phyloP scores from a whole-genome alignment of 2,113 vertebrate species.

The Xyliphius kryptos region DNA sequence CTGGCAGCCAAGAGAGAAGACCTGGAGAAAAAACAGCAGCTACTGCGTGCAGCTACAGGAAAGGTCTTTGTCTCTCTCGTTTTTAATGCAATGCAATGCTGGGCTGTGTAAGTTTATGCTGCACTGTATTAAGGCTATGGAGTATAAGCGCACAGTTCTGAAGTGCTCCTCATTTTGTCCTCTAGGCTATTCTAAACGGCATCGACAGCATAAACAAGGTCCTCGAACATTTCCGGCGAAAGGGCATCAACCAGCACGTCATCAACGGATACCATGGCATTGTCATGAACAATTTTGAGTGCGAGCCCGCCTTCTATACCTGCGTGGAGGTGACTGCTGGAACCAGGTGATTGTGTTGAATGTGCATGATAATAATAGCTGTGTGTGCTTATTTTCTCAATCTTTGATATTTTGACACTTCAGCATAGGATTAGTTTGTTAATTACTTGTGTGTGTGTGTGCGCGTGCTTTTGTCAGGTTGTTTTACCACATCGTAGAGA shows the following conservation, averaged over 20 bases:
- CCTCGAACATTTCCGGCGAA: slow-evolving; percentile 91
- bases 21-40: slow-evolving; percentile 97
- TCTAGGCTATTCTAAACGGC: slow-evolving; percentile 91
- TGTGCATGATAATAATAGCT: no score
- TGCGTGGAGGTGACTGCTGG: slow-evolving; percentile 98
- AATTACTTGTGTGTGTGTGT: no score
- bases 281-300: slow-evolving; percentile 98
- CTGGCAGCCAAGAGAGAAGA: slow-evolving; percentile 94
- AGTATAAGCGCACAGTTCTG: no score
- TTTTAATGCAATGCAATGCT: no score
- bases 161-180: no score
- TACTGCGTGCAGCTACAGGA: slow-evolving; percentile 92
- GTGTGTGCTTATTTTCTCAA: no score
- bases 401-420: no score
- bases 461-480: no score
- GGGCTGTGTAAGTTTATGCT: no score
- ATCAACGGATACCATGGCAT: slow-evolving; percentile 95
- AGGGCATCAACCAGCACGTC: slow-evolving; percentile 97
- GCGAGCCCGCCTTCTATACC: slow-evolving; percentile 98
- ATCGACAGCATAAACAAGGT: slow-evolving; percentile 99
- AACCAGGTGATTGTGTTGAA: slow-evolving; percentile 92
- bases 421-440: no score
- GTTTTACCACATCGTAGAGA: slow-evolving; percentile 98
- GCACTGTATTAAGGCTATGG: no score
- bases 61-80: slow-evolving; percentile 69